These are phyloP conservation scores for Griposia aprilina DNA, from an alignment of 2,888 invertebrate genomes.

Conservation along the genomic window DNA sequence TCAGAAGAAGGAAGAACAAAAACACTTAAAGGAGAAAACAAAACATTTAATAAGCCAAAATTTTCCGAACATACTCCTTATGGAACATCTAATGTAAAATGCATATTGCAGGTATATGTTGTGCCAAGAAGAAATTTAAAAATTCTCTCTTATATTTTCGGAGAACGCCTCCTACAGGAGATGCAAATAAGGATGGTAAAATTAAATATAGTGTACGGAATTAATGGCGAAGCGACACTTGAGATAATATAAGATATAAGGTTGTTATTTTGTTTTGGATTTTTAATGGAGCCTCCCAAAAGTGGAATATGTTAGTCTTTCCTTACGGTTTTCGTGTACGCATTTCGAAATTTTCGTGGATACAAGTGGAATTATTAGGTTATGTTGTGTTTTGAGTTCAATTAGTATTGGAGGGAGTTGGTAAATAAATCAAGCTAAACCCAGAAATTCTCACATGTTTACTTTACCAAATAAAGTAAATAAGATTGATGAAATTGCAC, in stretches of 20 bases:
- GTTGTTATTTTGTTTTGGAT: slow-evolving; percentile 57
- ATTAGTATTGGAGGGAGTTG: background rate
- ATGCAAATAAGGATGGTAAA: slow-evolving; percentile 70
- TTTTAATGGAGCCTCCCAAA: slow-evolving; percentile 54
- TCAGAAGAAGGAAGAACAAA: background rate
- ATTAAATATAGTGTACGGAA: slow-evolving; percentile 70
- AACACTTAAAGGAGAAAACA: slow-evolving; percentile 29
- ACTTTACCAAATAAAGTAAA: too few species aligned
- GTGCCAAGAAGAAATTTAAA: slow-evolving; percentile 63
- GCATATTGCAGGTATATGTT: slow-evolving; percentile 80
- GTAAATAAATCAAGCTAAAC: background rate
- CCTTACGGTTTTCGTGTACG: slow-evolving; percentile 6
- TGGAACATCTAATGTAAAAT: slow-evolving; percentile 79
- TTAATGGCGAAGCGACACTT: slow-evolving; percentile 62
- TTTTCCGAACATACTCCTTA: slow-evolving; percentile 42
- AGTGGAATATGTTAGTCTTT: slow-evolving; percentile 42
- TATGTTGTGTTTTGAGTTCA: slow-evolving; percentile 7
- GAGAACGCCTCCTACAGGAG: slow-evolving; percentile 46
- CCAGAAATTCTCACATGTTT: background rate
- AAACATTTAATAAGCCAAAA: slow-evolving; percentile 54
- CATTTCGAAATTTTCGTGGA: slow-evolving; percentile 1
- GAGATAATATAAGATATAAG: slow-evolving; percentile 50
- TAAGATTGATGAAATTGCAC: background rate
- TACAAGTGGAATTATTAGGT: slow-evolving; percentile 30
- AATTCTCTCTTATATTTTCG: slow-evolving; percentile 64